Percentiles rank a stretch among this genome's conserved stretches.
phyloP scores from a whole-genome alignment of 2,797 vertebrate species.

The Syndactyla subalaris region DNA sequence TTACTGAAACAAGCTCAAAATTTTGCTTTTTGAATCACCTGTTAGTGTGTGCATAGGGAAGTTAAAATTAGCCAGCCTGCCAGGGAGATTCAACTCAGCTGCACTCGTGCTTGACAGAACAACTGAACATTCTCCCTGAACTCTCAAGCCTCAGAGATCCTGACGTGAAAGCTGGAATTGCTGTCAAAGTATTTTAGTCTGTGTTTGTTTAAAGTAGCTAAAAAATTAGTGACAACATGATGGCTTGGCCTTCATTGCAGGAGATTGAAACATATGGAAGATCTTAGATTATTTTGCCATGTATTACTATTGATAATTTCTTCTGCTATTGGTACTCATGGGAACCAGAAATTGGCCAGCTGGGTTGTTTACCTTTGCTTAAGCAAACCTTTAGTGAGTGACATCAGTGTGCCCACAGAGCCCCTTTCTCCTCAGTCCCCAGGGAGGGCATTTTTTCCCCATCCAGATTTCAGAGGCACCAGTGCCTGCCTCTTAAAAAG shows the following conservation, averaged over 20 bases:
- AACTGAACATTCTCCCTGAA: not conserved
- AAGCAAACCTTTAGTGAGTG: not conserved
- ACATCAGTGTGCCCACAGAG: fast-evolving
- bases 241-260: not conserved
- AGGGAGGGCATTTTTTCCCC: not conserved
- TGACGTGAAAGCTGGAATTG: not conserved
- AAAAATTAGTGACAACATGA: not conserved
- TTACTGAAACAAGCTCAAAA: not conserved
- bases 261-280: not conserved
- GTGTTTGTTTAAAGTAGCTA: not conserved
- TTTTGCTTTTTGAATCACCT: not conserved
- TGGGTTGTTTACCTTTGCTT: not conserved
- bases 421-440: not conserved
- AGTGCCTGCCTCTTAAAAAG: not conserved
- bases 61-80: not conserved
- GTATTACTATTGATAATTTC: not conserved
- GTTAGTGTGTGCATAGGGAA: not conserved
- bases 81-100: not conserved
- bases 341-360: not conserved
- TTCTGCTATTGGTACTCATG: not conserved
- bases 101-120: not conserved
- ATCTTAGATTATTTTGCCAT: not conserved
- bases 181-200: not conserved
- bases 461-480: not conserved
- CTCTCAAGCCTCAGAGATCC: not conserved